Evolutionary conservation across 2,113 vertebrate genomes (phyloP).

Genomic region (Rallus limicola): DNA sequence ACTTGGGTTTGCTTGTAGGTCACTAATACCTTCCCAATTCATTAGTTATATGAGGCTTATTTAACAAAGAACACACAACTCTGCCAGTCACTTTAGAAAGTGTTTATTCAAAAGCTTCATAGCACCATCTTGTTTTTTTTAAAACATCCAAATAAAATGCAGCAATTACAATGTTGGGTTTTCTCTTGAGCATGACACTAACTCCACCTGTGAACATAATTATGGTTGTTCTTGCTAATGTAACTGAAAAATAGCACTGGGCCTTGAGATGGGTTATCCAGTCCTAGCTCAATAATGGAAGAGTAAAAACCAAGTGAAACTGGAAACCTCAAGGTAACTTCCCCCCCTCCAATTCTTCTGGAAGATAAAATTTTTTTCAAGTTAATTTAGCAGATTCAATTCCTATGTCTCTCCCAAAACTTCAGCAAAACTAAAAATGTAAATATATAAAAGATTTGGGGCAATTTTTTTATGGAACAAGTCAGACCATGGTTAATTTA

Average conservation of each 20-base stretch:
- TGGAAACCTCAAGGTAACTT: not conserved
- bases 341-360: not conserved
- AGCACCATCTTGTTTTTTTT: constrained; percentile 80
- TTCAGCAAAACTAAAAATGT: not conserved
- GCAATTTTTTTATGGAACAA: not conserved
- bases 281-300: not conserved
- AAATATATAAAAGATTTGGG: not conserved
- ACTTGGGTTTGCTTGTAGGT: not conserved
- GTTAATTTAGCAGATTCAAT: constrained; percentile 2
- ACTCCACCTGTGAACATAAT: constrained; percentile 38
- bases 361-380: not conserved
- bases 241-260: constrained; percentile 12
- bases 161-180: constrained; percentile 60
- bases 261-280: not conserved
- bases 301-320: constrained; percentile 49
- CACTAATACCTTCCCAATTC: not conserved
- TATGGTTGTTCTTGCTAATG: constrained; percentile 47
- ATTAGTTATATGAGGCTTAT: not conserved
- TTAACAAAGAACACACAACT: not conserved
- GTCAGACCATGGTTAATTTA: not conserved
- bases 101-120: constrained; percentile 84
- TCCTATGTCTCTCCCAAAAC: not conserved
- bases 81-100: constrained; percentile 73
- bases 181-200: constrained; percentile 44
- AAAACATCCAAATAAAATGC: constrained; percentile 72